These are phyloP conservation scores for Tribolium freemani DNA, from an alignment of 2,888 invertebrate genomes.

Conservation along the genomic window DNA sequence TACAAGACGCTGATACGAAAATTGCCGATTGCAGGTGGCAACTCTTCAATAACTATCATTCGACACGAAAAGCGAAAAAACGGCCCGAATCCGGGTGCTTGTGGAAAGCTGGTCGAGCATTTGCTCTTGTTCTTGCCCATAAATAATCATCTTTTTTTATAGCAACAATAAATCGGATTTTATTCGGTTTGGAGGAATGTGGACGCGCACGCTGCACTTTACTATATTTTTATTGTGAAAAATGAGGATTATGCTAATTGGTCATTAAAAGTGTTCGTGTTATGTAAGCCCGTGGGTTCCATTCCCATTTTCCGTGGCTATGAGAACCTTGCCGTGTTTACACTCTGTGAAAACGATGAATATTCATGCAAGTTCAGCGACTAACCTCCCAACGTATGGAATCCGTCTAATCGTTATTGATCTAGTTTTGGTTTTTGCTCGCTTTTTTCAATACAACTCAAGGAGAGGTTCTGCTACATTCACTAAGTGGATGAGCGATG, in stretches of 20 bases:
- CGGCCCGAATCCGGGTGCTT: background rate
- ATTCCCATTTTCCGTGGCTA: constrained; percentile 23
- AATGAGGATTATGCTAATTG: constrained; percentile 29
- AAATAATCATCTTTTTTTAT: constrained; percentile 6
- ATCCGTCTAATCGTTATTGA: constrained; percentile 33
- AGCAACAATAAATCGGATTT: background rate
- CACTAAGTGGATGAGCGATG: constrained; percentile 5
- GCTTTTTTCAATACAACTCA: constrained; percentile 5
- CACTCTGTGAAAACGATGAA: constrained; percentile 38
- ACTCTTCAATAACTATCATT: background rate
- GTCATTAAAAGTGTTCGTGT: constrained; percentile 9
- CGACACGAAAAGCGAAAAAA: constrained; percentile 10
- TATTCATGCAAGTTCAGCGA: constrained; percentile 31
- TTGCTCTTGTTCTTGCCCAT: constrained; percentile 26
- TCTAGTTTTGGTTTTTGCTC: constrained; percentile 24
- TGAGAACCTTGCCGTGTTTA: constrained; percentile 35
- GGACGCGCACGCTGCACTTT: constrained; percentile 29
- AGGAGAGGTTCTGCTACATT: constrained; percentile 24
- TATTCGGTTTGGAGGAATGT: constrained; percentile 17
- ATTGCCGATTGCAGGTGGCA: constrained; percentile 21
- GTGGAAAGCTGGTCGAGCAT: constrained; percentile 22
- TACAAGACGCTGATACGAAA: constrained; percentile 15
- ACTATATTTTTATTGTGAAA: constrained; percentile 26
- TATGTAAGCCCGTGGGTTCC: constrained; percentile 13
- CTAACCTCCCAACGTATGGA: constrained; percentile 24